Conservation (phyloP, 2,797 vertebrate genomes). For the Enteromius viviparus region DNA sequence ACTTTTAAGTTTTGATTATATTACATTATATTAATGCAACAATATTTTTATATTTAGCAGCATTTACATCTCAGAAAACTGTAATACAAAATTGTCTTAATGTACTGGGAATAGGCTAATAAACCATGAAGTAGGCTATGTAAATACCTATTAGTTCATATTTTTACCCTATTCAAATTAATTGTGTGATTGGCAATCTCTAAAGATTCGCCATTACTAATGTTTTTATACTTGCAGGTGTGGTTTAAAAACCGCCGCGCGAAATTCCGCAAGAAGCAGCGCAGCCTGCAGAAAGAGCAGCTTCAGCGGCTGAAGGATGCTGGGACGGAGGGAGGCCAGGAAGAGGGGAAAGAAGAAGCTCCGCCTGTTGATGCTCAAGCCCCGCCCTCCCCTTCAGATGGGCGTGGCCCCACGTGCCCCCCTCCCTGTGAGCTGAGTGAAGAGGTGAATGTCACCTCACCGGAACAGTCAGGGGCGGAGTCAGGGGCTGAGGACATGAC, state of each 20-base stretch:
- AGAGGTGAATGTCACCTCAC: conserved; percentile 92
- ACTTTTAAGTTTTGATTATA: neutral
- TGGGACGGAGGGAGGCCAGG: conserved; percentile 75
- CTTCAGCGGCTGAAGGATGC: conserved; percentile 96
- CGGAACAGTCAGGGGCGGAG: conserved; percentile 92
- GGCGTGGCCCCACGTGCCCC: conserved; percentile 71
- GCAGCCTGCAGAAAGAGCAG: conserved; percentile 97
- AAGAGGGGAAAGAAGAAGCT: conserved; percentile 80
- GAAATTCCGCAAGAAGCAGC: conserved; percentile 98
- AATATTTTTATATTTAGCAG: neutral
- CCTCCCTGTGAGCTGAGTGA: conserved; percentile 80
- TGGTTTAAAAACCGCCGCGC: conserved; percentile 99
- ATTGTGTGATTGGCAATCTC: neutral
- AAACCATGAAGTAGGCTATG: neutral
- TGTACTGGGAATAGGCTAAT: neutral
- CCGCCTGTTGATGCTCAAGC: conserved; percentile 72
- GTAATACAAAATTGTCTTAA: neutral
- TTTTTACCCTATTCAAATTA: neutral
- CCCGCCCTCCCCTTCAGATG: conserved; percentile 76
- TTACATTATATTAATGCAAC: too few relatives aligned
- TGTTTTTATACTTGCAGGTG: conserved; percentile 77
- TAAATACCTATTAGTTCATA: neutral
- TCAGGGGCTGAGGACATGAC: conserved; percentile 89
- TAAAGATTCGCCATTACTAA: neutral
- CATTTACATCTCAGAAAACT: neutral